phyloP scores from a whole-genome alignment of 2,888 invertebrate genomes.

The Peribatodes rhomboidaria region DNA sequence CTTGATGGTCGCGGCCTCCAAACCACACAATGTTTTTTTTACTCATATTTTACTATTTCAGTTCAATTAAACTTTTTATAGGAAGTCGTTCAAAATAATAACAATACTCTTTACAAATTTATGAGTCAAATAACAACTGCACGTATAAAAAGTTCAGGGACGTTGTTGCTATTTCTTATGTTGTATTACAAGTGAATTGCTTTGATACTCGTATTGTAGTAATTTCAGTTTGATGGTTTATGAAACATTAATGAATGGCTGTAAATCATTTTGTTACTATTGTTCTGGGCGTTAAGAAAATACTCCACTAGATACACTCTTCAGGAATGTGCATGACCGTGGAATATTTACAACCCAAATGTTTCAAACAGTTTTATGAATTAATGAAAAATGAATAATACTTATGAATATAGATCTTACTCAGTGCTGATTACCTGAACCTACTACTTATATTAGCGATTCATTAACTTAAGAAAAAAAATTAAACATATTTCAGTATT shows the following conservation, averaged over 20 bases:
- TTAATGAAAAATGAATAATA: too few species aligned
- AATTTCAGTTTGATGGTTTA: not conserved
- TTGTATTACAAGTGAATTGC: not conserved
- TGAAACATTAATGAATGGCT: not conserved
- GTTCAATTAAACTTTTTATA: slow-evolving; percentile 14
- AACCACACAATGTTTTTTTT: not conserved
- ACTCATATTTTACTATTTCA: not conserved
- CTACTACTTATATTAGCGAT: too few species aligned
- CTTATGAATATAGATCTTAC: too few species aligned
- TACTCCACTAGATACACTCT: not conserved
- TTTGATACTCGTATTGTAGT: slow-evolving; percentile 14
- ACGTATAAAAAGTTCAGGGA: not conserved
- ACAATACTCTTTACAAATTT: slow-evolving; percentile 17
- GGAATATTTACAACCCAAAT: not conserved
- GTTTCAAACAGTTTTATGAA: not conserved
- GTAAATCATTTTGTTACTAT: not conserved
- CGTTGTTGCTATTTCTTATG: not conserved
- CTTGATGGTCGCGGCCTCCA: not conserved
- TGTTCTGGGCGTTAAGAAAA: not conserved
- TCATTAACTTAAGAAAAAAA: too few species aligned
- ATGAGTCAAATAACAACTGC: slow-evolving; percentile 9
- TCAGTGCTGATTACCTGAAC: too few species aligned
- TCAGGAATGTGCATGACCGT: not conserved
- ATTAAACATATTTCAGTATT: too few species aligned
- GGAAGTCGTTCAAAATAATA: slow-evolving; percentile 21